Base-by-base conservation (phyloP, 2,888 invertebrate genomes). In the Dryobotodes eremita region DNA sequence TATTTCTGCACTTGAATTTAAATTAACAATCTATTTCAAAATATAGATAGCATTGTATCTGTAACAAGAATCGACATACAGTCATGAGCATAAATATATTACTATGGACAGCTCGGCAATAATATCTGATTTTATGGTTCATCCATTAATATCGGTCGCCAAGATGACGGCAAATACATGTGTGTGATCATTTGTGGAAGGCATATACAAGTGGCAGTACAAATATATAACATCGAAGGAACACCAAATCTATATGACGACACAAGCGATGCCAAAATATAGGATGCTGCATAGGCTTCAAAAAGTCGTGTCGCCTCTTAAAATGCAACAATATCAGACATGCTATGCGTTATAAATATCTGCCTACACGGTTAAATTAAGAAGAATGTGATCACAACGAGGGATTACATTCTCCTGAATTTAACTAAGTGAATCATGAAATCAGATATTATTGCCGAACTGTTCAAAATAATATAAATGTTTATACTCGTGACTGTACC, bases 11-110 rank as follows among this genome's bases (percentile, higher is more conserved):
- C 17, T 53, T 17, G 10, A 55, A 77, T 75, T 75, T 17, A 8
- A 55, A 66, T 75, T 61, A 65, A 75, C 46, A 66, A 66, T 65
- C 23, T 4, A 53, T 36, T 66, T 61, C 6, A 75, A 82, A 62
- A 80, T 53, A 23, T 2, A 46, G 61, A 48, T 69, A 70, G 8
- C 62, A 26, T 46, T 31, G 31, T 66, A 17, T 65, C 42, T 15
- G 42, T 42, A 17, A 46, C n/a, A 46, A 5, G 6, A 66, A 46
- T 26, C 17, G 10, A 46, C 17, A 6, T 66, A 46, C 46, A 46
- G n/a, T 20, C 46, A 66, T n/a, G n/a, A 46, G n/a, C 11, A 48
- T 61, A 8, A 26, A 61, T 17, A 26, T 59, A 15, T 26, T 26
- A n/a, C n/a, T 17, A 15, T 46, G 65, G 5, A 65, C 6, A n/a